A percentile compares a stretch with the other conserved stretches of the same genome.
Conservation (phyloP, 2,888 invertebrate species). For the Diarsia dahlii region DNA sequence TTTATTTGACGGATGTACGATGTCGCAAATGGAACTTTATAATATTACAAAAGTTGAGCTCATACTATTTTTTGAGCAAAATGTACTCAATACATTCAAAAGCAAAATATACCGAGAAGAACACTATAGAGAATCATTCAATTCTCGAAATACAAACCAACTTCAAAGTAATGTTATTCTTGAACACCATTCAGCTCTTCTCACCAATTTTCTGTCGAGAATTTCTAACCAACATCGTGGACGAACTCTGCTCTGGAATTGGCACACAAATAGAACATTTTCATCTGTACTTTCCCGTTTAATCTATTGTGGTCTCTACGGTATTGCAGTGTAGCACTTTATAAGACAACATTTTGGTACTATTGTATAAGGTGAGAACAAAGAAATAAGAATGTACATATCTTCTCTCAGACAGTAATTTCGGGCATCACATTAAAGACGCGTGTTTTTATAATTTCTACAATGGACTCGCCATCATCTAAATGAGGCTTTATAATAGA, state of each 20-base stretch:
- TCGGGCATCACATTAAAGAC: not conserved
- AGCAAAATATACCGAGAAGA: not conserved
- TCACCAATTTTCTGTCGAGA: constrained; percentile 24
- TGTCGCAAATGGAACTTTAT: not conserved
- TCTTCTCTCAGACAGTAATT: not conserved
- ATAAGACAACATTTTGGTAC: not conserved
- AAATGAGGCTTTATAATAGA: not conserved
- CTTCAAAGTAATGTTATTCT: constrained; percentile 31
- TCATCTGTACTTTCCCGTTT: constrained; percentile 34
- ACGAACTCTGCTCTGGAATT: constrained; percentile 28
- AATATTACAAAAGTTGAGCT: too few relatives aligned
- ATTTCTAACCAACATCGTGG: constrained; percentile 24
- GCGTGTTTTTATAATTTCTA: not conserved
- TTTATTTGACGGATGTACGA: too few relatives aligned
- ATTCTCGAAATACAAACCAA: constrained; percentile 15
- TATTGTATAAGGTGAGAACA: constrained; percentile 8
- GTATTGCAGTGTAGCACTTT: not conserved
- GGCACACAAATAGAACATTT: constrained; percentile 23
- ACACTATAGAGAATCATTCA: not conserved
- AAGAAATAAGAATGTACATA: not conserved
- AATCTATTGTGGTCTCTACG: constrained; percentile 23
- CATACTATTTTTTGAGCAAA: too few relatives aligned
- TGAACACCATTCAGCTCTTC: constrained; percentile 23
- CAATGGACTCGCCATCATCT: not conserved
- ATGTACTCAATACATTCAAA: too few relatives aligned